These are phyloP conservation scores for Patella depressa DNA, from an alignment of 2,888 invertebrate genomes.

Conservation along the genomic window DNA sequence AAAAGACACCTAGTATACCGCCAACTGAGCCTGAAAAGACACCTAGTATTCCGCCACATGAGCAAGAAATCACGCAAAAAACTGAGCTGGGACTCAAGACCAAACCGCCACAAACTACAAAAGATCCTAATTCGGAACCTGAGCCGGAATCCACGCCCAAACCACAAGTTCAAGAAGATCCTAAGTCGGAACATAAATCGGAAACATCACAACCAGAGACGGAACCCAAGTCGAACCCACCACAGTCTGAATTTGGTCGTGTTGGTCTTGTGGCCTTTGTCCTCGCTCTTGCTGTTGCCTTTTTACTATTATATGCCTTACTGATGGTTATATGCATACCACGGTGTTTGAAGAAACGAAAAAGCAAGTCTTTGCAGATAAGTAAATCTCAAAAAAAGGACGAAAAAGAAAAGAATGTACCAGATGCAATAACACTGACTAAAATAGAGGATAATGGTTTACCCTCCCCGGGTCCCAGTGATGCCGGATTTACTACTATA, in stretches of 20 bases:
- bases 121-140: no score
- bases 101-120: no score
- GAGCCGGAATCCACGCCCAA: no score
- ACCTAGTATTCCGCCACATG: no score
- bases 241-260: slow-evolving; percentile 29
- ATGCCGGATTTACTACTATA: slow-evolving; percentile 17
- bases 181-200: no score
- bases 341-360: slow-evolving; percentile 16
- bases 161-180: no score
- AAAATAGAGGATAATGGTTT: slow-evolving; percentile 9
- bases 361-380: background rate
- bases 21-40: no score
- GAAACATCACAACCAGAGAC: background rate
- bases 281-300: slow-evolving; percentile 28
- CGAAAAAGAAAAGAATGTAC: background rate
- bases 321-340: slow-evolving; percentile 34
- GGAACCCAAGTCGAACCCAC: background rate
- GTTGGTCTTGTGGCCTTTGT: slow-evolving; percentile 35
- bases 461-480: background rate
- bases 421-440: background rate
- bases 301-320: slow-evolving; percentile 34
- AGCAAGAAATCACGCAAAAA: no score
- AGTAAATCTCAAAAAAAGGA: background rate
- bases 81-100: no score
- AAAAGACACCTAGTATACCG: no score